Percentiles rank a stretch among this genome's conserved stretches.
Evolutionary conservation across 2,797 vertebrate species (phyloP).

Genomic region (Lemur catta): DNA sequence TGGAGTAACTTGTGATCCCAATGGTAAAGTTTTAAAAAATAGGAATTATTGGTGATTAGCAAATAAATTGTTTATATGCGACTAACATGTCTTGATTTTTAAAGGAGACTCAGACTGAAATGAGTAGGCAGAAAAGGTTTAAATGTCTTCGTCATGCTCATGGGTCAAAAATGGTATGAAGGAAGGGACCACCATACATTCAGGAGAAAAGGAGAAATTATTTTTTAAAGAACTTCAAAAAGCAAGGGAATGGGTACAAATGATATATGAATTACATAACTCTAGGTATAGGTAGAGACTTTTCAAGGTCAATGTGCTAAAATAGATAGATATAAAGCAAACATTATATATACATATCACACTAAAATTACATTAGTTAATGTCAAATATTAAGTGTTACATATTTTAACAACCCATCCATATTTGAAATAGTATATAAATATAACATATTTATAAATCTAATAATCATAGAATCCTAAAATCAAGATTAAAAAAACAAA

Average conservation of each 20-base stretch:
- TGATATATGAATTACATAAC: not conserved
- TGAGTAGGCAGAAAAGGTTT: not conserved
- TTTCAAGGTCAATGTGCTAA: not conserved
- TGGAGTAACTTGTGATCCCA: not conserved
- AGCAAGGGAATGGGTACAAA: not conserved
- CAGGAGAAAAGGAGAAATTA: not conserved
- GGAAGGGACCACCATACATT: not conserved
- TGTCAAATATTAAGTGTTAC: not conserved
- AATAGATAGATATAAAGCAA: not conserved
- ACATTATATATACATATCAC: too few species aligned
- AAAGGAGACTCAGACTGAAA: not conserved
- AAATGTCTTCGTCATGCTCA: not conserved
- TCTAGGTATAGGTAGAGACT: not conserved
- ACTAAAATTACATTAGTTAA: not conserved
- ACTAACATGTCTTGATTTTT: not conserved
- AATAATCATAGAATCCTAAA: not conserved
- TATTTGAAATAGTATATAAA: not conserved
- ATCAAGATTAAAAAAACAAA: not conserved
- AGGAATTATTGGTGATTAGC: not conserved
- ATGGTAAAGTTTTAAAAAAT: not conserved
- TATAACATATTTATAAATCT: not conserved
- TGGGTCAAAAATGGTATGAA: not conserved
- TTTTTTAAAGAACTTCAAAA: not conserved
- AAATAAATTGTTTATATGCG: not conserved
- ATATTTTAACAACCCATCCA: not conserved